phyloP scores from a whole-genome alignment of 23 tunicate genomes.

The Halocynthia aurantium region DNA sequence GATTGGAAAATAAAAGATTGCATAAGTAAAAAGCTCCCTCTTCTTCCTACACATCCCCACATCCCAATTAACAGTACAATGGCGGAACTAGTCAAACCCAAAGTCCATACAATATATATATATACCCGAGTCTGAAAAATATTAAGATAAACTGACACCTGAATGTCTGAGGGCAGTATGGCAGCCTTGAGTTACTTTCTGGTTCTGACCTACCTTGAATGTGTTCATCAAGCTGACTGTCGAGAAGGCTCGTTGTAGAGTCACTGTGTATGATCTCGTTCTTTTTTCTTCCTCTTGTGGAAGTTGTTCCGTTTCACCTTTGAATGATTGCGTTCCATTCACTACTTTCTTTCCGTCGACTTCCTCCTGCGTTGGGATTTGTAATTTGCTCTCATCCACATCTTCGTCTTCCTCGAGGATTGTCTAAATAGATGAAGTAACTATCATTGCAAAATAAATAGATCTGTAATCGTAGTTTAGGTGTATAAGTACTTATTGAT shows the following conservation, averaged over 20 bases:
- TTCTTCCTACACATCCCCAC: too few species aligned
- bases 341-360: background rate
- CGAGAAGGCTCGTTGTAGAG: constrained; percentile 9
- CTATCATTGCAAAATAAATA: too few species aligned
- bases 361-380: background rate
- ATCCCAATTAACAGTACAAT: too few species aligned
- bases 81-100: too few species aligned
- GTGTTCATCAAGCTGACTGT: constrained; percentile 24
- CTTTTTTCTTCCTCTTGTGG: constrained; percentile 11
- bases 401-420: constrained; percentile 1
- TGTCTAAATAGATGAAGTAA: background rate
- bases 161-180: background rate
- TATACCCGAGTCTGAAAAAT: too few species aligned
- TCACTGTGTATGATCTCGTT: constrained; percentile 12
- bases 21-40: too few species aligned
- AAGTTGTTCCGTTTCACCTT: background rate
- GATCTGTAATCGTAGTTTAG: too few species aligned
- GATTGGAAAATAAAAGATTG: too few species aligned
- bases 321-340: background rate
- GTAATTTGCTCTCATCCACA: background rate
- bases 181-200: too few species aligned
- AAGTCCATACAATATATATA: too few species aligned
- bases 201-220: constrained; percentile 4
- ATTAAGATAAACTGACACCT: background rate
- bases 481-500: too few species aligned